Evolutionary conservation across 2,888 invertebrate species (phyloP).

Genomic region (Scaptodrosophila latifasciaeformis): DNA sequence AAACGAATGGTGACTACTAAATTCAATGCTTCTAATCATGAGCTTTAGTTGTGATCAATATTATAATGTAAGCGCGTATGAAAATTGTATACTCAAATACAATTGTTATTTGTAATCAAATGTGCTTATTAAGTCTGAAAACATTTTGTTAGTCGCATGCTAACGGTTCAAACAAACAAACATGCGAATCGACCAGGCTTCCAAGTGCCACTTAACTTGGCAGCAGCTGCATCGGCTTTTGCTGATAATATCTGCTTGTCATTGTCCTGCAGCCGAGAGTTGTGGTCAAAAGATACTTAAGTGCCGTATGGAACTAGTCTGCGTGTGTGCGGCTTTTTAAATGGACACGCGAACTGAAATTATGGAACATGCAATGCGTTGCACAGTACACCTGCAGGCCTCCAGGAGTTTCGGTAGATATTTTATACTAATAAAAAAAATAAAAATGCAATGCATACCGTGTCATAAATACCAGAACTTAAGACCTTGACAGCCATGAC

Average conservation of each 20-base stretch:
- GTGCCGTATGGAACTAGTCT: conserved; percentile 28
- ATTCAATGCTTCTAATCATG: too few relatives aligned
- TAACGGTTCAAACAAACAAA: not conserved
- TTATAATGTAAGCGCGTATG: too few relatives aligned
- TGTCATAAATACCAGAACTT: conserved; percentile 55
- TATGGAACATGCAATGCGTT: conserved; percentile 51
- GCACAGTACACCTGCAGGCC: too few relatives aligned
- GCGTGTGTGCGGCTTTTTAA: conserved; percentile 39
- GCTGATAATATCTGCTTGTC: conserved; percentile 56
- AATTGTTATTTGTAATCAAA: too few relatives aligned
- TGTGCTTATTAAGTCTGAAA: not conserved
- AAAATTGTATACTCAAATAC: too few relatives aligned
- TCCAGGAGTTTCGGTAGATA: too few relatives aligned
- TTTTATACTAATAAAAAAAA: too few relatives aligned
- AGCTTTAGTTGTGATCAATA: too few relatives aligned
- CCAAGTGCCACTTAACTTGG: not conserved
- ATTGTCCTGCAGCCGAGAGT: conserved; percentile 19
- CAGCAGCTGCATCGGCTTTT: conserved; percentile 6
- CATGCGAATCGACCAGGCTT: not conserved
- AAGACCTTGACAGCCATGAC: conserved; percentile 61
- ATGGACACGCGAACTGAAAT: conserved; percentile 64
- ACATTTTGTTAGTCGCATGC: conserved; percentile 8
- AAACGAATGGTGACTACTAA: too few relatives aligned
- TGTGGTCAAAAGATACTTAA: conserved; percentile 54
- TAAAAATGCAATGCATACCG: conserved; percentile 49